phyloP scores from a whole-genome alignment of 2,888 invertebrate species.

The Margaritifera margaritifera region DNA sequence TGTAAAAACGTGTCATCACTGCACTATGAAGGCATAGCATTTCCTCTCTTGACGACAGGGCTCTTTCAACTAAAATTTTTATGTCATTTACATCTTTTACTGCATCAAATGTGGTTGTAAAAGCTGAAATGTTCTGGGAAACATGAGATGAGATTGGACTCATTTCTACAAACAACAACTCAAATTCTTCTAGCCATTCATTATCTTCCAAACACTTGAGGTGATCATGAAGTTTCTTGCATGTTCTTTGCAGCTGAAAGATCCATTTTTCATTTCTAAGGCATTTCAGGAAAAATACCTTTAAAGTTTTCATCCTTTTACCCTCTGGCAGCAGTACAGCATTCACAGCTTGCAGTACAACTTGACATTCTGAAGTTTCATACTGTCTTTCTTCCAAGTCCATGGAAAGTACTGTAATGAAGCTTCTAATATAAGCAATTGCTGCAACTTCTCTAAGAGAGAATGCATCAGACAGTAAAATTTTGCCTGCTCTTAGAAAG shows the following conservation, averaged over 20 bases:
- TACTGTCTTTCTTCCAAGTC: not conserved
- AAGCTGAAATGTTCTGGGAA: no score
- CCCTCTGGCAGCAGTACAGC: not conserved
- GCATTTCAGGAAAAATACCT: not conserved
- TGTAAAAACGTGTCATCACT: no score
- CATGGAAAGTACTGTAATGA: conserved; percentile 2
- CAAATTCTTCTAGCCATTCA: no score
- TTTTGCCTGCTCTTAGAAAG: no score
- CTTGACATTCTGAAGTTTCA: not conserved
- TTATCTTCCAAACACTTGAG: no score
- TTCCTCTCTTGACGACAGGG: no score
- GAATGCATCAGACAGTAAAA: not conserved
- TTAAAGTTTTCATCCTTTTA: not conserved
- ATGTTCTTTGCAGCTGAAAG: conserved; percentile 1
- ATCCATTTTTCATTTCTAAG: not conserved
- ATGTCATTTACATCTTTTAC: no score
- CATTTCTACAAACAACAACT: no score
- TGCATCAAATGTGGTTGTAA: no score
- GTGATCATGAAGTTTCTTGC: not conserved
- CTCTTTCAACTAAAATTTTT: no score
- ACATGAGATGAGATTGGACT: no score
- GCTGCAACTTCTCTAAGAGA: conserved; percentile 7
- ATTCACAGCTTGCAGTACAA: conserved; percentile 5
- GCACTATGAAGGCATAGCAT: no score
- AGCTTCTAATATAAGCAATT: conserved; percentile 10